Evolutionary conservation across 2,888 invertebrate genomes (phyloP), one percentile per base, ranked within the genome.

Genomic region (Metallyticus violacea): DNA sequence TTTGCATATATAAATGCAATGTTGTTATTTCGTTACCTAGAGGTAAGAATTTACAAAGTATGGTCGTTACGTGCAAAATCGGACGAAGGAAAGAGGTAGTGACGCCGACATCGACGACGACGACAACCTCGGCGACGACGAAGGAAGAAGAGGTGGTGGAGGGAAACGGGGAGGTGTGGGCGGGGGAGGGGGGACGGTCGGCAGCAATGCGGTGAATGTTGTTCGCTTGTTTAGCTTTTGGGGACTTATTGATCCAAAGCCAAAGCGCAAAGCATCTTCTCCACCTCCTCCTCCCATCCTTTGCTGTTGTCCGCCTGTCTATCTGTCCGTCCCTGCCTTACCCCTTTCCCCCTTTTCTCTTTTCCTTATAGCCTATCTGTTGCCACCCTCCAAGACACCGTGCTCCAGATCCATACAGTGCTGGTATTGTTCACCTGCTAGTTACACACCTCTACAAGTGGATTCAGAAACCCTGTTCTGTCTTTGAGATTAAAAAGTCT

Each of bases 181-280:
- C n/a, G 40, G 40, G 22, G 40, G 40, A 15, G 40, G 22, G 82
- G 76, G 7, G 40, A 40, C 30, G 26, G 82, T 77, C 26, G 86
- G 88, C 79, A 85, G 88, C 88, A 86, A 88, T 88, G 88, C 88
- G 88, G 88, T 88, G 86, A 86, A 85, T 88, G 88, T 88, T 87
- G 87, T 85, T 88, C 86, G 85, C 88, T 87, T 88, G 88, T 88
- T 88, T 88, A 88, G 88, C 88, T 88, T 88, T 88, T 88, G 87
- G 87, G 87, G 87, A 86, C 85, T 87, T 88, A 88, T 88, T 88
- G 88, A 88, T 88, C 88, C 88, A 82, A 62, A 77, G 81, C 78
- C 82, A 82, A 62, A 82, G 82, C 82, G 27, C 82, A 25, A 77
- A 78, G 88, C 88, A 88, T 88, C 87, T 87, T 87, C 87, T 81